These are phyloP conservation scores for Ophioderma brevispina DNA, from an alignment of 35 echinoderm and acorn worm species.

Conservation along the genomic window DNA sequence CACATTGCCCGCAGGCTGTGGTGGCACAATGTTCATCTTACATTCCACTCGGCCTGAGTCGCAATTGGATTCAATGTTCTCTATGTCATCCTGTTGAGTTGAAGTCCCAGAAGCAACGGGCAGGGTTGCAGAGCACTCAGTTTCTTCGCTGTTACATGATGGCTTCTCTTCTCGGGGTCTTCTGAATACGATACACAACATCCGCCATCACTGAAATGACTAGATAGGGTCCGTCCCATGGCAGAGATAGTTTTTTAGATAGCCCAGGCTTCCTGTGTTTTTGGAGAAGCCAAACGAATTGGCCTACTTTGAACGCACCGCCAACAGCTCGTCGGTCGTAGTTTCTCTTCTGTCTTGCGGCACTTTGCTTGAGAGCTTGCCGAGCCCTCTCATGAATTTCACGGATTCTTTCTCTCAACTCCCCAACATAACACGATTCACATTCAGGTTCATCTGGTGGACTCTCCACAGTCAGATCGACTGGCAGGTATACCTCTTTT, in stretches of 20 bases:
- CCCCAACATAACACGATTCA: too few relatives aligned
- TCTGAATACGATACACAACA: background rate
- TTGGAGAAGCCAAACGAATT: background rate
- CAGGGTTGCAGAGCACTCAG: too few relatives aligned
- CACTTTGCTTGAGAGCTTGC: background rate
- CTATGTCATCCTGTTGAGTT: too few relatives aligned
- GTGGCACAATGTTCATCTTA: too few relatives aligned
- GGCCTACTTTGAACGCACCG: background rate
- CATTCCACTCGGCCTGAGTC: too few relatives aligned
- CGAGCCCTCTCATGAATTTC: background rate
- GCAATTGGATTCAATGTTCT: too few relatives aligned
- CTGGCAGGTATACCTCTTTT: background rate
- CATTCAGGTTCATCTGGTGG: too few relatives aligned
- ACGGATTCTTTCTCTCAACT: too few relatives aligned
- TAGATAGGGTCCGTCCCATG: background rate
- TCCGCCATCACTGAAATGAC: background rate
- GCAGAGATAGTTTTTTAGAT: background rate
- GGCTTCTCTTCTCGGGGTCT: too few relatives aligned
- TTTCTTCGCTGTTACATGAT: too few relatives aligned
- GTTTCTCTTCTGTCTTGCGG: background rate
- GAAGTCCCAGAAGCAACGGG: too few relatives aligned
- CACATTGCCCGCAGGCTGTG: too few relatives aligned
- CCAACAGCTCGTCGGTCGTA: background rate
- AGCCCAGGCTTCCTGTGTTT: background rate
- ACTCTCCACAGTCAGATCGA: background rate